Conservation (phyloP, 2,797 vertebrate species). For the Phyllotis vaccarum region DNA sequence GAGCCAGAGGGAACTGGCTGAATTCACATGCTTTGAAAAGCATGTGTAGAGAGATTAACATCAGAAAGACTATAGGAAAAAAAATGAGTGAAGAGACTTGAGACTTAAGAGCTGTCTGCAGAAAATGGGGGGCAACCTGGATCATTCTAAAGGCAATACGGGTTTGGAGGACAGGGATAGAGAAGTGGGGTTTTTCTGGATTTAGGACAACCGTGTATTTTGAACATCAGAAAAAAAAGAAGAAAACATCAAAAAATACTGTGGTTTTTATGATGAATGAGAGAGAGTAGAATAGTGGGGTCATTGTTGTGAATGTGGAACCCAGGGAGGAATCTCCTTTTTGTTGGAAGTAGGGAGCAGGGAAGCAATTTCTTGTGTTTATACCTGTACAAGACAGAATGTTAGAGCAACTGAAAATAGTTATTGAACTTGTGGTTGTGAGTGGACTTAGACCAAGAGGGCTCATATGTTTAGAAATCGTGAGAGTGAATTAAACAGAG, state of each 20-base stretch:
- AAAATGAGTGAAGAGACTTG: background rate
- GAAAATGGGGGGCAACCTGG: constrained; percentile 34
- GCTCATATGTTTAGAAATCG: background rate
- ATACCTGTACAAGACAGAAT: background rate
- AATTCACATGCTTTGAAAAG: background rate
- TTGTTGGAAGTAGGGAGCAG: background rate
- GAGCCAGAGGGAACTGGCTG: background rate
- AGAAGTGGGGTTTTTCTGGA: background rate
- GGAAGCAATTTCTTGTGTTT: background rate
- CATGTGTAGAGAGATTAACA: background rate
- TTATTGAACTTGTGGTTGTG: background rate
- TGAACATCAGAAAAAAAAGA: constrained; percentile 8
- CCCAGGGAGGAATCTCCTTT: background rate
- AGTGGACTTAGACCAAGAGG: background rate
- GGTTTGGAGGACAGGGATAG: background rate
- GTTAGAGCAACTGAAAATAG: background rate
- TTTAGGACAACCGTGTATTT: constrained; percentile 31
- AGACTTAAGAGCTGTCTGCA: background rate
- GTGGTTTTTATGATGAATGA: background rate
- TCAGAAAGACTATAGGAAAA: background rate
- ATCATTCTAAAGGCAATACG: background rate
- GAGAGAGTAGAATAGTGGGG: background rate
- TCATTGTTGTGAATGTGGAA: background rate
- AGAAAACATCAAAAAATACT: background rate
- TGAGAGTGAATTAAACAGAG: background rate